Base-by-base conservation (phyloP, 2,888 invertebrate genomes). In the Hololepta plana region DNA sequence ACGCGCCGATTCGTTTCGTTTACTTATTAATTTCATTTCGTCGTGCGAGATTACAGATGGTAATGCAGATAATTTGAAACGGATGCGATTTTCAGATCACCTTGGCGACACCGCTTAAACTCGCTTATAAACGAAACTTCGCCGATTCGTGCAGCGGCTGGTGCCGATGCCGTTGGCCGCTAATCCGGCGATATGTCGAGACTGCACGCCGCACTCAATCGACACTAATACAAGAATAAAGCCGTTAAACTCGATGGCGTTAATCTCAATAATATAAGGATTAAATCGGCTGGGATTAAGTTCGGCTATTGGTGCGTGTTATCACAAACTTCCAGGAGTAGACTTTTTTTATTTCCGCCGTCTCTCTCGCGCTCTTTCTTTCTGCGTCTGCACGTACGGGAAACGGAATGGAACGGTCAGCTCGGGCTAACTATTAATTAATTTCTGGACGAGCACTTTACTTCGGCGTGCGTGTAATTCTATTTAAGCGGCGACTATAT, bases 111-210 rank as follows among this genome's bases (percentile, higher is more conserved):
- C 37, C 36, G 43, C n/a, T n/a, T n/a, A n/a, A n/a, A n/a, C n/a
- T n/a, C n/a, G n/a, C n/a, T n/a, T n/a, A n/a, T n/a, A n/a, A n/a
- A n/a, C n/a, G 45, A 43, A 42, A 39, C 38, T 35, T 37, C 35
- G 37, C 36, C 25, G 28, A 28, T 28, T 32, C 23, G 32, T 23
- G 27, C 26, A 32, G 27, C 26, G 22, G 32, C 38, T 44, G 7
- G 17, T 17, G n/a, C 17, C 17, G n/a, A 17, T 7, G 17, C 47
- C 46, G 47, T 46, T 43, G 61, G 60, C 57, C 57, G 59, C 62
- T 67, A 67, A 67, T 67, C 67, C 64, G 59, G 49, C 61, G 65
- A 65, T 64, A 61, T 64, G 67, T 64, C 60, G 64, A 62, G 44
- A 43, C 63, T 60, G 64, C 67, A 62, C 67, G 64, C 57, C 59